These are phyloP conservation scores for Pyrochroa serraticornis DNA, from an alignment of 2,888 invertebrate species.

Conservation along the genomic window DNA sequence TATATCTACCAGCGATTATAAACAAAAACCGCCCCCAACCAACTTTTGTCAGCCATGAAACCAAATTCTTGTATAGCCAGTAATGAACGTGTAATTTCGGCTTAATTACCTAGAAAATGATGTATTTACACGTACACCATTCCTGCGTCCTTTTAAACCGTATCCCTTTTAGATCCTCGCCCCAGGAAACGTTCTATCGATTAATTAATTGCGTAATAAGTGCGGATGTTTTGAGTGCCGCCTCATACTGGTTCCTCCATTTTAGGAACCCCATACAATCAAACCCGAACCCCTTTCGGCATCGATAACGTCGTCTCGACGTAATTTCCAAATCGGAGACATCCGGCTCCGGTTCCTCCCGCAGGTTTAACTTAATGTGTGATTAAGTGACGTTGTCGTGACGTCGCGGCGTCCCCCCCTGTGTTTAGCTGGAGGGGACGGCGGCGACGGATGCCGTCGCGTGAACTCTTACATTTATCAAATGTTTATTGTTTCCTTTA, in stretches of 20 bases:
- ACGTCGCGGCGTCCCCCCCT: slow-evolving; percentile 5
- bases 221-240: slow-evolving; percentile 1
- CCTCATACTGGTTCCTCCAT: not conserved
- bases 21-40: no score
- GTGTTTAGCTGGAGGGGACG: not conserved
- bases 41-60: no score
- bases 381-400: slow-evolving; percentile 24
- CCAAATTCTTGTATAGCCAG: no score
- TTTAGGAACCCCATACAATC: not conserved
- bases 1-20: no score
- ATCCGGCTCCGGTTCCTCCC: slow-evolving; percentile 14
- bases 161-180: not conserved
- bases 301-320: not conserved
- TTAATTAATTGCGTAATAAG: slow-evolving; percentile 8
- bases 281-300: not conserved
- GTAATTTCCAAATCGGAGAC: slow-evolving; percentile 11
- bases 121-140: no score
- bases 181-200: not conserved
- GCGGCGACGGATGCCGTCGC: slow-evolving; percentile 23
- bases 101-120: no score
- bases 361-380: slow-evolving; percentile 23
- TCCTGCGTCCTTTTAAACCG: no score
- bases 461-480: slow-evolving; percentile 36
- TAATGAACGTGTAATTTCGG: no score
- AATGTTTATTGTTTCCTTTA: slow-evolving; percentile 38